Evolutionary conservation across 2,888 invertebrate species (phyloP).

Genomic region (Ennomos erosarius): DNA sequence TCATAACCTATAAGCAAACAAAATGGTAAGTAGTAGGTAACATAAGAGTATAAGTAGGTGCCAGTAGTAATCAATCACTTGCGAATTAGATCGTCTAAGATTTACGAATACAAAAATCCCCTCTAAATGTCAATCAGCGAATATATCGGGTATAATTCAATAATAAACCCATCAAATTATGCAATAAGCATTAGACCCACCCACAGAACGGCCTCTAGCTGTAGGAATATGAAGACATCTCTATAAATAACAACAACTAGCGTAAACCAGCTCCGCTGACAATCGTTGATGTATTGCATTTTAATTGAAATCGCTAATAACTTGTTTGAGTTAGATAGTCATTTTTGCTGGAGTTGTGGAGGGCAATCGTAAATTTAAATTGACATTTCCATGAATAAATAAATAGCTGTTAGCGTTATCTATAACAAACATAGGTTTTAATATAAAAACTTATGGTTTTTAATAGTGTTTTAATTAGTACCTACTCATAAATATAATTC

Average conservation of each 20-base stretch:
- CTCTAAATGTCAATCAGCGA: slow-evolving; percentile 21
- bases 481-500: too few relatives aligned
- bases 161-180: slow-evolving; percentile 63
- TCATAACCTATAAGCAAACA: too few relatives aligned
- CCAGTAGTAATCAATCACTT: too few relatives aligned
- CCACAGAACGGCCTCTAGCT: slow-evolving; percentile 40
- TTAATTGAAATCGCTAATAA: slow-evolving; percentile 25
- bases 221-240: slow-evolving; percentile 26
- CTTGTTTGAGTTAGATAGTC: slow-evolving; percentile 12
- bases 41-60: too few relatives aligned
- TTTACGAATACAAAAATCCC: slow-evolving; percentile 15
- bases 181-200: slow-evolving; percentile 52
- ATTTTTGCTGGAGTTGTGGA: slow-evolving; percentile 4
- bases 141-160: slow-evolving; percentile 29
- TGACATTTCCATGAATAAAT: too few relatives aligned
- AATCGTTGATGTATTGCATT: slow-evolving; percentile 19
- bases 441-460: too few relatives aligned
- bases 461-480: too few relatives aligned
- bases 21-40: too few relatives aligned
- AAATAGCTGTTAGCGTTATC: too few relatives aligned
- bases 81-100: not conserved
- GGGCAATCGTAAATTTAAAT: not conserved
- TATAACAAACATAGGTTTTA: too few relatives aligned
- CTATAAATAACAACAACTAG: slow-evolving; percentile 25
- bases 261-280: slow-evolving; percentile 17